Evolutionary conservation across 2,113 vertebrate species (phyloP).

Genomic region (Potamarius usumacintae): DNA sequence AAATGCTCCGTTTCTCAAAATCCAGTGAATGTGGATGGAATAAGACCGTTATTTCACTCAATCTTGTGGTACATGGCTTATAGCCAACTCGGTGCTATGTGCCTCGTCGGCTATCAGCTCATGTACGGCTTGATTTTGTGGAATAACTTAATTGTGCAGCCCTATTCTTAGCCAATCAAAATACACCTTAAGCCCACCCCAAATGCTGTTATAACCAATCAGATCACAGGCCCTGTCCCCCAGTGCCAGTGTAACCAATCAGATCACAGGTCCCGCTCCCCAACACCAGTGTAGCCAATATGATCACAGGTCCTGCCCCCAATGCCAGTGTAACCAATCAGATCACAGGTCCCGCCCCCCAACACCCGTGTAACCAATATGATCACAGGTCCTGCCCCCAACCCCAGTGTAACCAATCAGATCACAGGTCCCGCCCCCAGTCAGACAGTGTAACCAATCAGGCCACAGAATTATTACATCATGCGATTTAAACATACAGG

Average conservation of each 20-base stretch:
- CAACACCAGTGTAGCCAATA: too few species aligned
- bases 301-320: neutral
- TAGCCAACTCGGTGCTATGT: too few species aligned
- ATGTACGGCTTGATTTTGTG: too few species aligned
- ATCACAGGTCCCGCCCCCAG: neutral
- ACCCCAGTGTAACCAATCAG: neutral
- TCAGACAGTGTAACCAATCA: neutral
- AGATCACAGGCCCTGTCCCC: neutral
- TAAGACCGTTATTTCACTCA: too few species aligned
- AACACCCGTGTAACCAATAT: neutral
- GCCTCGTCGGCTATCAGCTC: too few species aligned
- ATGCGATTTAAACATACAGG: neutral
- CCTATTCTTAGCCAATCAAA: neutral
- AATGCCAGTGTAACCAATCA: neutral
- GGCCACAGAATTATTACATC: neutral
- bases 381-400: neutral
- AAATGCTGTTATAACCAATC: neutral
- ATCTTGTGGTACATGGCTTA: too few species aligned
- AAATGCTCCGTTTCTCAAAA: too few species aligned
- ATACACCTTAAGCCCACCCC: neutral
- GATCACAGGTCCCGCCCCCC: neutral
- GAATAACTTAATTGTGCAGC: neutral
- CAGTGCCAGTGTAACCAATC: neutral
- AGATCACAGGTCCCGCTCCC: neutral
- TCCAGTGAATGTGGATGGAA: too few species aligned